Base-by-base conservation (phyloP, 2,113 vertebrate species). In the Gobio gobio region DNA sequence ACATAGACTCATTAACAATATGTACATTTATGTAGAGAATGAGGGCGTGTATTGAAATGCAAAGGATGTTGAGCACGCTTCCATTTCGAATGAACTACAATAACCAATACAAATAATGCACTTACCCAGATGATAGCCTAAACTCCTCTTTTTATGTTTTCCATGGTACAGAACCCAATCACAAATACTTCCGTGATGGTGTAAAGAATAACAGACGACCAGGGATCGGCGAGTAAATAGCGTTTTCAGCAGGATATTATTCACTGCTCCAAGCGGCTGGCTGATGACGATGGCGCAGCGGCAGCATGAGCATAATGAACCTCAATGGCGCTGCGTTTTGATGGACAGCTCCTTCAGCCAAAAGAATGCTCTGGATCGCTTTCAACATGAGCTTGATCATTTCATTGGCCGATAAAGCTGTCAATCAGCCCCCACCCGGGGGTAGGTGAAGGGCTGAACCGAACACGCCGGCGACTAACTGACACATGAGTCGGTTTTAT, bases 211-310 rank as follows among this genome's bases (percentile, higher is more conserved):
- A 3, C 58, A 29, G 78, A 43, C 4, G 43, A 45, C 9, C 78
- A 49, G n/a, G 12, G 3, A 78, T 24, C 5, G 10, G 29, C 1
- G 20, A 47, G 78, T 63, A 29, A 80, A 80, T 18, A 7, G 78
- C 61, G 78, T 59, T 59, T 78, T 59, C 29, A n/a, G 26, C 54
- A 5, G 76, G 24, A 68, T 79, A 64, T 79, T 18, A 54, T 2
- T 36, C 24, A 68, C 45, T 51, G 24, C 61, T 51, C 16, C 45
- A 8, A 33, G 14, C 61, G 24, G 61, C 78, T 43, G 14, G 22
- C 58, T 66, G 61, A 6, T 90, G 49, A 16, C 16, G 94, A 94
- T 91, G 93, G 91, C 93, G 92, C 88, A 87, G 85, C 89, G 84
- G 91, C 91, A 70, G 88, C 90, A 88, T 89, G 87, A 89, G 88